A percentile compares a stretch with the other conserved stretches of the same genome.
Evolutionary conservation across 2,113 vertebrate species (phyloP).

Genomic region (Mastomys coucha): DNA sequence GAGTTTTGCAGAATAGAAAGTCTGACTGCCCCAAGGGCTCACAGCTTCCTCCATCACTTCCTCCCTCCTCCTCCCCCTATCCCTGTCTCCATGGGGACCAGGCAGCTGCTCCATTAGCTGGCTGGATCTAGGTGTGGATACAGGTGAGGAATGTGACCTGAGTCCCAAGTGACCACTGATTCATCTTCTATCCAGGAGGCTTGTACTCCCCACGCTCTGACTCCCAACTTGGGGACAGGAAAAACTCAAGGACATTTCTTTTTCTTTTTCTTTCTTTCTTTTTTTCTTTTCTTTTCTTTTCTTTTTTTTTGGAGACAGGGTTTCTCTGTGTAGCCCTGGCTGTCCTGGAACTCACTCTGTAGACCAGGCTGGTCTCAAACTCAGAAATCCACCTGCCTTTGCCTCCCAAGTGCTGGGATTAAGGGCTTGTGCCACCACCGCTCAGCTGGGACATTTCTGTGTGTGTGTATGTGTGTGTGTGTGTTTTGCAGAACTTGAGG

Average conservation of each 20-base stretch:
- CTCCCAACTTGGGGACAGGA: background rate
- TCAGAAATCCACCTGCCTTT: no score
- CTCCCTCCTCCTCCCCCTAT: background rate
- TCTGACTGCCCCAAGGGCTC: background rate
- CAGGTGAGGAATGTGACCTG: background rate
- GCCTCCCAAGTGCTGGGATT: no score
- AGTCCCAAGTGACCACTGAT: background rate
- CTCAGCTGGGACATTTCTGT: no score
- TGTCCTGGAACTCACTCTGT: no score
- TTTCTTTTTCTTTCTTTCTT: no score
- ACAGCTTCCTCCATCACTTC: background rate
- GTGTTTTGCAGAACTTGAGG: background rate
- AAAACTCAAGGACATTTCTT: background rate
- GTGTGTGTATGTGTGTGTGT: no score
- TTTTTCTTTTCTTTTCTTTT: no score
- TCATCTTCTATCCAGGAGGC: background rate
- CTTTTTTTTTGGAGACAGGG: no score
- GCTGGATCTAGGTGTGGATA: background rate
- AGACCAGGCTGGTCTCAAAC: no score
- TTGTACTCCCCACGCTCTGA: background rate
- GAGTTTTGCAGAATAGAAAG: background rate
- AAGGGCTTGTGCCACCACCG: no score
- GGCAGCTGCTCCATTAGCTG: background rate
- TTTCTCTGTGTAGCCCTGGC: no score
- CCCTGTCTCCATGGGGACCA: background rate